Conservation (phyloP, 1,140 invertebrate species). For the Ephestia elutella region DNA sequence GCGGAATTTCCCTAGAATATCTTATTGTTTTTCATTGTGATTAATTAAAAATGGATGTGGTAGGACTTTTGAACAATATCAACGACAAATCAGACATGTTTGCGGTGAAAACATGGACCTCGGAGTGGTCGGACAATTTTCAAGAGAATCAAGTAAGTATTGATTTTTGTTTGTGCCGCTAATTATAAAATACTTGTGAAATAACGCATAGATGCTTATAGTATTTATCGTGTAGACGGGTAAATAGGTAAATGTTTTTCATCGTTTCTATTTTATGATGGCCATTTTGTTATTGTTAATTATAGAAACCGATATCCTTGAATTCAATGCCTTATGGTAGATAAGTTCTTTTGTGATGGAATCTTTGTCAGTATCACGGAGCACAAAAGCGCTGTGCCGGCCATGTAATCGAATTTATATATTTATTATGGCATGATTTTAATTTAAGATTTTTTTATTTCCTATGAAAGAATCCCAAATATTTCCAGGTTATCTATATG, state of each 20-base stretch:
- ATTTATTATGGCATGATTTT: no score
- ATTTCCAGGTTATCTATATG: no score
- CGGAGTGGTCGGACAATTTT: slow-evolving; percentile 64
- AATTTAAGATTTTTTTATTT: no score
- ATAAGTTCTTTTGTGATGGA: neutral
- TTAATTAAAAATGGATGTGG: slow-evolving; percentile 59
- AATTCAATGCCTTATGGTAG: slow-evolving; percentile 22
- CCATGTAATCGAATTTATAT: no score
- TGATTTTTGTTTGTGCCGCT: slow-evolving; percentile 38
- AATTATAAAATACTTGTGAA: slow-evolving; percentile 1
- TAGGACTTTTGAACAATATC: slow-evolving; percentile 61
- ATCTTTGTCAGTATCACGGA: no score
- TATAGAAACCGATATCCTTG: slow-evolving; percentile 49
- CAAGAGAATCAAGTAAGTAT: slow-evolving; percentile 67
- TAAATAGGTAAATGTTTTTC: neutral
- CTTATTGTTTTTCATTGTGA: slow-evolving; percentile 6
- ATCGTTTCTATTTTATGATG: slow-evolving; percentile 10
- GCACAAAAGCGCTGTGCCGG: no score
- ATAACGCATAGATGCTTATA: neutral
- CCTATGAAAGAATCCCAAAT: no score
- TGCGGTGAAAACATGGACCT: slow-evolving; percentile 65
- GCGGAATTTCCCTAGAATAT: slow-evolving; percentile 14
- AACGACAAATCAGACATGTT: slow-evolving; percentile 65
- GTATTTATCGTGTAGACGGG: neutral
- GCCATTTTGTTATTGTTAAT: slow-evolving; percentile 16